Evolutionary conservation across 2,113 vertebrate species (phyloP), one percentile per base, ranked within the genome.

Genomic region (Neopipo cinnamomea): DNA sequence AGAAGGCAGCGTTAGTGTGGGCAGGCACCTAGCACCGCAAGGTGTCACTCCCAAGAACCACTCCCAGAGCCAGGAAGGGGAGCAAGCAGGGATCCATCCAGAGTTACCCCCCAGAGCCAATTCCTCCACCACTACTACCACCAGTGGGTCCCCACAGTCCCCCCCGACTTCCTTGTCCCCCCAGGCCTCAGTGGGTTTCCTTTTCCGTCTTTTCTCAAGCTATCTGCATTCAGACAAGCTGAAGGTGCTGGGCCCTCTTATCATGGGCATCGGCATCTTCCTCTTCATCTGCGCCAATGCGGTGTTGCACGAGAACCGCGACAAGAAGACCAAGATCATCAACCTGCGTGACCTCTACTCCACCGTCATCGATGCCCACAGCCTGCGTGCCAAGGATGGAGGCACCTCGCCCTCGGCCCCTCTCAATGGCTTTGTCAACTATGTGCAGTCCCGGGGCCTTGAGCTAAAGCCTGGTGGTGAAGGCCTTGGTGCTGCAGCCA

Each of bases 261-360:
- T 99, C 94, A 99, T 99, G 99, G 99, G 99, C 9, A 98, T 99
- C 0, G 99, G 99, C 66, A 99, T 99, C 93, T 99, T 99, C 96
- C 98, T 99, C 47, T 99, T 99, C 97, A 99, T 99, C 91, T 99
- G 99, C 27, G 99, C 99, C 47, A 99, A 99, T 33, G 99, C 99
- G 0, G 99, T 99, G 61, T 97, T 99, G 83, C 99, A 99, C 5
- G 99, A 99, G 95, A 99, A 99, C 96, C 98, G 99, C 0, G 99
- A 99, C 98, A 99, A 98, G 94, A 99, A 99, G 97, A 99, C 99
- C 49, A 99, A 99, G 96, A 98, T 99, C 80, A 99, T 99, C 96
- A 99, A 99, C 95, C 96, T 99, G 79, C 98, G 99, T 70, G 99
- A 99, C 97, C 99, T 99, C 93, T 99, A 99, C 96, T 99, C 99